Percentiles rank a stretch among this genome's conserved stretches.
phyloP scores from a whole-genome alignment of 2,888 invertebrate species.

The Chydorus sphaericus region DNA sequence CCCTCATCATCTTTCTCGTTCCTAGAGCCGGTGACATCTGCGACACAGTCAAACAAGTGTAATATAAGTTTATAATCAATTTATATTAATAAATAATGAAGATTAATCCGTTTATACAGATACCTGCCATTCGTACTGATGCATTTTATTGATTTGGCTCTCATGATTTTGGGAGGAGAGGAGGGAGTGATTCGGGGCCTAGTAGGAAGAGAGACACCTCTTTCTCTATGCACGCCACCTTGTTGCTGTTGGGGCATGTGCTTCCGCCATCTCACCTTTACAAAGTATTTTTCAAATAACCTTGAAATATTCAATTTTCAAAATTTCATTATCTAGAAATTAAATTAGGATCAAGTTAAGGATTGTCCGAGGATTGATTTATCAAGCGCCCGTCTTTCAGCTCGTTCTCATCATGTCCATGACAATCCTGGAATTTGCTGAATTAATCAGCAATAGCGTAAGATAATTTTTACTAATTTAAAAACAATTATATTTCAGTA shows the following conservation, averaged over 20 bases:
- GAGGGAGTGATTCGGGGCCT: not conserved
- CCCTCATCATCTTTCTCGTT: not conserved
- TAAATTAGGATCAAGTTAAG: conserved; percentile 9
- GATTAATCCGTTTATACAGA: not conserved
- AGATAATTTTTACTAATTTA: not conserved
- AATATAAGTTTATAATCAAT: not conserved
- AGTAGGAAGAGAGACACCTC: not conserved
- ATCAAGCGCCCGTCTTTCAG: conserved; percentile 8
- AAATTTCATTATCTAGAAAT: too few species aligned
- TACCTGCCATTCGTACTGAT: conserved; percentile 7
- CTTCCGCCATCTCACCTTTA: not conserved
- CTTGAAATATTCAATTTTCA: too few species aligned
- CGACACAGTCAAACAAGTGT: conserved; percentile 11
- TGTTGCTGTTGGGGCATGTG: conserved; percentile 10
- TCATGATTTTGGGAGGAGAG: conserved; percentile 2
- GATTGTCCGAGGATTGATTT: conserved; percentile 5
- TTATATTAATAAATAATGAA: not conserved
- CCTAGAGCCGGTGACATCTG: conserved; percentile 9
- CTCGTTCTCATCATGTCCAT: not conserved
- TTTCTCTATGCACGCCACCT: not conserved
- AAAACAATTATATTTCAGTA: too few species aligned
- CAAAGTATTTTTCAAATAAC: conserved; percentile 4
- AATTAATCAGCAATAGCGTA: not conserved
- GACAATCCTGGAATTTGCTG: conserved; percentile 1
- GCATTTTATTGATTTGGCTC: conserved; percentile 10